Percentiles rank a stretch among this genome's conserved stretches.
Conservation (phyloP, 2,113 vertebrate genomes). For the Syrmaticus mikado region DNA sequence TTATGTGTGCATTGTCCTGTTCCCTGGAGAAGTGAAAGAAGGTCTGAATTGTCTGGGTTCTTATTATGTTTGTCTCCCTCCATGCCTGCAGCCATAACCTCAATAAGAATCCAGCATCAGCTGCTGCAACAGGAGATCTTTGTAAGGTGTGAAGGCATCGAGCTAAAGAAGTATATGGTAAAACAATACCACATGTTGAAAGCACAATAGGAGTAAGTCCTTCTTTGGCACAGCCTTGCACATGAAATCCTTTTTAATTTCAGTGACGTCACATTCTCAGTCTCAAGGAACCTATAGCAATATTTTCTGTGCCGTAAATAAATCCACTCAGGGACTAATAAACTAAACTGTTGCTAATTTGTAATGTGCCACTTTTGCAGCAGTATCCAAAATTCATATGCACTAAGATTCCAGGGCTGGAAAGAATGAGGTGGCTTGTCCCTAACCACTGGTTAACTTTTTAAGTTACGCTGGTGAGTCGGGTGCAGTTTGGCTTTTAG, state of each 20-base stretch:
- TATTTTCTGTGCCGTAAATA: conserved; percentile 74
- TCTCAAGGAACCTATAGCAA: conserved; percentile 64
- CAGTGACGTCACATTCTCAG: conserved; percentile 49
- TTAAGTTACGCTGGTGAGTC: conserved; percentile 61
- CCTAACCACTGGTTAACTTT: conserved; percentile 68
- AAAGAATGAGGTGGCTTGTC: conserved; percentile 77
- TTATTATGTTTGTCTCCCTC: not conserved
- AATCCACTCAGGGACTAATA: conserved; percentile 69
- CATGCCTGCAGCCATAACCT: not conserved
- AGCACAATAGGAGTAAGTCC: conserved; percentile 57
- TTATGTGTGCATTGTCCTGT: not conserved
- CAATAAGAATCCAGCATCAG: conserved; percentile 20
- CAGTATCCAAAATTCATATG: conserved; percentile 71
- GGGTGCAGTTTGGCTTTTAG: conserved; percentile 70
- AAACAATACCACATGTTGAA: conserved; percentile 63
- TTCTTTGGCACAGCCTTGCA: conserved; percentile 44
- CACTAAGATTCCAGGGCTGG: conserved; percentile 62
- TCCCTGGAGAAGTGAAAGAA: not conserved
- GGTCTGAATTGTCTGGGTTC: not conserved
- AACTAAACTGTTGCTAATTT: conserved; percentile 75
- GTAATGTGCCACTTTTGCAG: conserved; percentile 74
- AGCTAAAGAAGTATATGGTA: conserved; percentile 37
- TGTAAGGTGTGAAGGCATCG: conserved; percentile 58
- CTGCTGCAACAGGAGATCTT: conserved; percentile 36
- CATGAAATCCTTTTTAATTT: conserved; percentile 68